Evolutionary conservation across 2,888 invertebrate genomes (phyloP), one percentile per base, ranked within the genome.

Genomic region (Eledona agricola): DNA sequence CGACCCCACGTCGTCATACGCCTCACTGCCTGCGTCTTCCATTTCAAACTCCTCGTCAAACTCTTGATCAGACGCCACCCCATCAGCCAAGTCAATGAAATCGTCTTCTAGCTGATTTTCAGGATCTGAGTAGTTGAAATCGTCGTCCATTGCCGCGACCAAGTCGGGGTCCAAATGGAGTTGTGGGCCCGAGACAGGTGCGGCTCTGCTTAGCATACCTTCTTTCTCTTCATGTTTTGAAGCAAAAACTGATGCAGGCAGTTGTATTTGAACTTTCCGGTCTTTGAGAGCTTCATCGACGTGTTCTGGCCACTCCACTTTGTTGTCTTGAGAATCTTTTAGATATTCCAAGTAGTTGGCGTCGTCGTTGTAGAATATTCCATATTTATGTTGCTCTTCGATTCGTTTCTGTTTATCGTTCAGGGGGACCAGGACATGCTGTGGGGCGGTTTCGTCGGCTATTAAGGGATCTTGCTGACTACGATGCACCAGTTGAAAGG

Each of bases 311-410:
- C 85, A 79, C 49, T 83, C 81, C 55, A 82, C 72, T 1, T 79
- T 78, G 55, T 82, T 77, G 59, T 81, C 80, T 61, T 77, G 77
- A 0, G 80, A 79, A 56, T 87, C 86, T 64, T 84, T 84, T 47
- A 98, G 80, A 81, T 98, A 96, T 74, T 97, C 93, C 59, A 97
- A 76, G 71, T 98, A 98, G 73, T 98, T 87, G 74, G 95, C 96
- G 64, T 96, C 93, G 77, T 98, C 96, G 66, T 96, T 96, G 74
- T 86, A 97, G 72, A 87, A 93, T 54, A 98, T 87, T 1, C 96
- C 97, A 80, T 84, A 96, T 72, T 95, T 93, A 7, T 82, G 78
- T 67, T 90, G 89, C 63, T 91, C 88, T 58, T 89, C 86, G 58
- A 77, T 81, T 0, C 83, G 79, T 62, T 86, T 85, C 1, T 79